Evolutionary conservation across 37 sponge, comb jelly and placozoan species (phyloP).

Genomic region (Tethya wilhelma): DNA sequence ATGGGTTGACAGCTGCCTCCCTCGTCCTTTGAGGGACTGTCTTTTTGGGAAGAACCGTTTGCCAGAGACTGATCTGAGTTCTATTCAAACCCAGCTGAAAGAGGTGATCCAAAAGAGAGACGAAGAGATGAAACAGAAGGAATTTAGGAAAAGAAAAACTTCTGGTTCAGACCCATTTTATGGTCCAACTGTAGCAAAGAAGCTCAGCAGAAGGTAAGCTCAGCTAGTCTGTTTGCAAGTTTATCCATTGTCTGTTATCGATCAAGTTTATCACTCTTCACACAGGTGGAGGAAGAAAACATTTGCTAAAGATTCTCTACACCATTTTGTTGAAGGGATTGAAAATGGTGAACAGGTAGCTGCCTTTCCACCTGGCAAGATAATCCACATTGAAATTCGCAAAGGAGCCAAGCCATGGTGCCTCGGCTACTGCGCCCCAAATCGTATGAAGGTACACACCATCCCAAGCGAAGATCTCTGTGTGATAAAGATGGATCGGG

Average conservation of each 20-base stretch:
- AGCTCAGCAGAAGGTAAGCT: background rate
- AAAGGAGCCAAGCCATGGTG: constrained; percentile 23
- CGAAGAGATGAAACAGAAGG: no score
- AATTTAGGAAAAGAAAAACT: no score
- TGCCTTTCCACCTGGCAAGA: constrained; percentile 35
- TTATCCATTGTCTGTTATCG: background rate
- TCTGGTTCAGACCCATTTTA: no score
- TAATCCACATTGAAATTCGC: constrained; percentile 18
- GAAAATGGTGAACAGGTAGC: constrained; percentile 15
- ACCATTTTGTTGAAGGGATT: constrained; percentile 14
- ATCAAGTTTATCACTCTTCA: no score
- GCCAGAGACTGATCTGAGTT: background rate
- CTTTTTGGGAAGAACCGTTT: background rate
- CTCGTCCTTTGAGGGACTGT: background rate
- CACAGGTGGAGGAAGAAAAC: background rate
- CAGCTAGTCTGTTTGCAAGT: background rate
- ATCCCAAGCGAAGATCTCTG: constrained; percentile 31
- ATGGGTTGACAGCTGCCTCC: background rate
- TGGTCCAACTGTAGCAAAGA: background rate
- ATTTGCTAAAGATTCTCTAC: background rate
- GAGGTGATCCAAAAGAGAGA: background rate
- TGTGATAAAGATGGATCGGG: constrained; percentile 23
- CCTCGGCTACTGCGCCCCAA: constrained; percentile 1
- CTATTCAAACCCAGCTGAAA: background rate
- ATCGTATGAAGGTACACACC: background rate